Evolutionary conservation across 1,140 invertebrate genomes (phyloP), one percentile per base, ranked within the genome.

Genomic region (Elymnias hypermnestra): DNA sequence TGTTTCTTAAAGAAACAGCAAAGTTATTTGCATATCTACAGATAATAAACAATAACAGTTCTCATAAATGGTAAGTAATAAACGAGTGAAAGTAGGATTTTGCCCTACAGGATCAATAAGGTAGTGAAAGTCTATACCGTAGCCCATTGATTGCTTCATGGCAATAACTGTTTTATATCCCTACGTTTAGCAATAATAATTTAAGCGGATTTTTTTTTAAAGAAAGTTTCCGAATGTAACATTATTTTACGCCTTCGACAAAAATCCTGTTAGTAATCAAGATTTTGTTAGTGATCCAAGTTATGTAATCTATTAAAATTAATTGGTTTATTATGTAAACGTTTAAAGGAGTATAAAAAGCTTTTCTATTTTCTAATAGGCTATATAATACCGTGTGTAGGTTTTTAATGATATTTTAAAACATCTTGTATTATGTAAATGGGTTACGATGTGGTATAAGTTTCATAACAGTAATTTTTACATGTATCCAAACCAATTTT

Each of bases 61-160:
- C n/a, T n/a, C n/a, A n/a, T 21, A 21, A 21, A 4, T 21, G 19
- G 3, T 21, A 21, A 21, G 19, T 21, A 21, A 21, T 33, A 33
- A 31, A 43, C 7, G 3, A 37, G 43, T 37, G 43, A 37, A 45
- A 45, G 43, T 12, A 13, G 14, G 7, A 45, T 22, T 25, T 10
- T 13, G 43, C 43, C 43, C 43, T 45, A 37, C 25, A 45, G 33
- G 33, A 45, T 28, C 12, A 15, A 23, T 21, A 45, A 45, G 9
- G n/a, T 21, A 26, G 42, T 26, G 43, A 45, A 45, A 45, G 43
- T 37, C 13, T 23, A 22, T 33, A 33, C 5, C 33, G 40, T 22
- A 19, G 28, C 40, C 18, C 19, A 18, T 43, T 21, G 3, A 31
- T 22, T 33, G 12, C 29, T 4, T 15, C 13, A 2, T 13, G 3